Conservation (phyloP, 64 coral and sea anemone species). For the Pachyseris speciosa region DNA sequence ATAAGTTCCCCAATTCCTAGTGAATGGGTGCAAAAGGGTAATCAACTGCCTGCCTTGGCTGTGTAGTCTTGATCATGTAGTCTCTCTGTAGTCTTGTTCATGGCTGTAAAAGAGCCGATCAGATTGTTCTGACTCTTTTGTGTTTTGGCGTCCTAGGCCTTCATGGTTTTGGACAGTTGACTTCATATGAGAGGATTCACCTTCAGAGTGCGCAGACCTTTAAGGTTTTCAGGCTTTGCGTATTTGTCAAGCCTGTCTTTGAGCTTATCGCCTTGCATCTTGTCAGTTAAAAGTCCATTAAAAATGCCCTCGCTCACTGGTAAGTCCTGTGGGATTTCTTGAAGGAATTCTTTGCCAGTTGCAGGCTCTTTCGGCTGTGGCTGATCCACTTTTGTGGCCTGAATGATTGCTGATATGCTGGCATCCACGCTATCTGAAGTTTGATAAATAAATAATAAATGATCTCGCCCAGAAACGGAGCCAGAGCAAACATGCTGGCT, state of each 20-base stretch:
- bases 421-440: no score
- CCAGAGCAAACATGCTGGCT: no score
- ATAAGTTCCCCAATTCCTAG: neutral
- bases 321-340: neutral
- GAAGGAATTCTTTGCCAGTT: neutral
- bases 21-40: neutral
- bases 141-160: neutral
- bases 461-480: no score
- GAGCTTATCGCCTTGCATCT: neutral
- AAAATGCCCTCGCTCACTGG: neutral
- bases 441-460: no score
- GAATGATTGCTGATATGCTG: no score
- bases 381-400: no score
- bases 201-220: neutral
- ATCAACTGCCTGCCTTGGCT: neutral
- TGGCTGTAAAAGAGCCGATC: conserved; percentile 10
- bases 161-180: neutral
- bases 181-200: neutral
- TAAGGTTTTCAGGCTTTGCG: neutral
- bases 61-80: neutral
- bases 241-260: neutral
- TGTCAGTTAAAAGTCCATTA: neutral
- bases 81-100: conserved; percentile 12
- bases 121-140: conserved; percentile 3
- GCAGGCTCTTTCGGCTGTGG: neutral